Evolutionary conservation across 2,113 vertebrate species (phyloP).

Genomic region (Melanostigma gelatinosum): DNA sequence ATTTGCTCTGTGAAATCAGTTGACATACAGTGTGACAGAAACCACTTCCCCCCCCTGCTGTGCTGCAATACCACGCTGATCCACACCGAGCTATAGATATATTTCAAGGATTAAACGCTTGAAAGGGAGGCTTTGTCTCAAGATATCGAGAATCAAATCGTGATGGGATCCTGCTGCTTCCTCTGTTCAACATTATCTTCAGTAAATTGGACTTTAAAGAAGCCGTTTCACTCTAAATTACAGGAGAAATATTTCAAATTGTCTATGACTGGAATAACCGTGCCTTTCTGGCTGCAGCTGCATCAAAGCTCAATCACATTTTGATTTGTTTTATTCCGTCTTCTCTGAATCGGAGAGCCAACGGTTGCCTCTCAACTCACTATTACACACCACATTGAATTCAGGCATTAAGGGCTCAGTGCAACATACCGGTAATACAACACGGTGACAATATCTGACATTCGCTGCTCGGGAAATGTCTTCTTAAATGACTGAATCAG

Average conservation of each 20-base stretch:
- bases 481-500: background rate
- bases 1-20: constrained; percentile 35
- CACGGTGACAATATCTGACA: background rate
- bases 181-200: background rate
- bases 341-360: background rate
- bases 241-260: background rate
- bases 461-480: background rate
- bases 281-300: background rate
- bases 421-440: background rate
- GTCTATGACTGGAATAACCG: background rate
- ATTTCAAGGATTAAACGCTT: constrained; percentile 63
- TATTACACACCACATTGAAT: background rate
- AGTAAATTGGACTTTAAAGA: background rate
- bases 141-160: constrained; percentile 45
- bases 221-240: background rate
- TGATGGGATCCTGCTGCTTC: background rate
- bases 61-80: constrained; percentile 34
- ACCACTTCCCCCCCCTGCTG: background rate
- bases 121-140: constrained; percentile 43
- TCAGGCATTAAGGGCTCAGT: background rate
- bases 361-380: background rate
- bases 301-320: background rate
- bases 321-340: background rate
- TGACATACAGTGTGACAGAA: constrained; percentile 40
- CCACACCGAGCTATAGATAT: constrained; percentile 36